These are phyloP conservation scores for Hirtodrosophila cameraria DNA, from an alignment of 2,888 invertebrate species.

Conservation along the genomic window DNA sequence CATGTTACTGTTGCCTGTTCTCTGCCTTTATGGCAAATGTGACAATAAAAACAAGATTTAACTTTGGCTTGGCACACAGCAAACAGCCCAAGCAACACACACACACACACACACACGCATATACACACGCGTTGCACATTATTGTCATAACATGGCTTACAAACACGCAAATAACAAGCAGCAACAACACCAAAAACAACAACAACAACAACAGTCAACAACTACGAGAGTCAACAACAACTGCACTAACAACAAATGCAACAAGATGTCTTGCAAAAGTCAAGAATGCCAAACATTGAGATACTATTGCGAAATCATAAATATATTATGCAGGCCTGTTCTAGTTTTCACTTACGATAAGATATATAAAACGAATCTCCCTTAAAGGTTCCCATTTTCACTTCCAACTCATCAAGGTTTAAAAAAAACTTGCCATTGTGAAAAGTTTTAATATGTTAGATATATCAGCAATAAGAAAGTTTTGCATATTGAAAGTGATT, in stretches of 20 bases:
- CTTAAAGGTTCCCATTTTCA: no score
- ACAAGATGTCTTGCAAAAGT: not conserved
- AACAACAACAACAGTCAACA: conserved; percentile 27
- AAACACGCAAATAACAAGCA: conserved; percentile 65
- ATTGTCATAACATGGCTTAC: conserved; percentile 77
- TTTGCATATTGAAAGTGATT: no score
- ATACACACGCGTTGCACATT: conserved; percentile 54
- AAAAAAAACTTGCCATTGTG: no score
- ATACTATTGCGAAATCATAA: conserved; percentile 6
- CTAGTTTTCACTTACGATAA: no score
- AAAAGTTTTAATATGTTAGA: no score
- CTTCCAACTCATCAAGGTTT: no score
- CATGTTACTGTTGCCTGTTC: conserved; percentile 45
- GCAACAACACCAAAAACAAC: conserved; percentile 33
- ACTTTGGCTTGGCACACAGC: conserved; percentile 62
- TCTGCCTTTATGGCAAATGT: conserved; percentile 74
- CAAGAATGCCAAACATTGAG: not conserved
- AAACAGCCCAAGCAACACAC: conserved; percentile 28
- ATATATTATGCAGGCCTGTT: no score
- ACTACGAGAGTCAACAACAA: no score
- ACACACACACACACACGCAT: not conserved
- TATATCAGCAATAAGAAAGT: no score
- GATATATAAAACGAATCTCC: no score
- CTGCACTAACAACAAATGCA: no score
- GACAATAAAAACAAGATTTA: conserved; percentile 77